Conservation (phyloP, 2,113 vertebrate species). For the Coturnix japonica region DNA sequence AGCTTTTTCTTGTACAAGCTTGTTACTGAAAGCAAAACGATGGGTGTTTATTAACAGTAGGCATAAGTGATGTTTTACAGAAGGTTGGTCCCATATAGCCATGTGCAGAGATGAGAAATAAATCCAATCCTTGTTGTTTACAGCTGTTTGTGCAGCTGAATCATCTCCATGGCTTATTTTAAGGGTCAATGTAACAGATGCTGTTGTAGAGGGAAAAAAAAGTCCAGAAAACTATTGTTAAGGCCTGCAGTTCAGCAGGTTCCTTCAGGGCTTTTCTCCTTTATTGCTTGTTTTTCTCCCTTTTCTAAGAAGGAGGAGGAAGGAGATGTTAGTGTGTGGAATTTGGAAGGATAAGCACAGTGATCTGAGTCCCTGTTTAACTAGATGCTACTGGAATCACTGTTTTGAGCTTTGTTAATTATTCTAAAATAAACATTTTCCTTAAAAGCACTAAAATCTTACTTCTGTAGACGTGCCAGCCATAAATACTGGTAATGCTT, state of each 20-base stretch:
- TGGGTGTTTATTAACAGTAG: background rate
- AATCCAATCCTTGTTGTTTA: background rate
- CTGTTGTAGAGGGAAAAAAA: background rate
- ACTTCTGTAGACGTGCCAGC: background rate
- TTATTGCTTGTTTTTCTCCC: background rate
- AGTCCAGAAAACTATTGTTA: background rate
- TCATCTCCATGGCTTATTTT: background rate
- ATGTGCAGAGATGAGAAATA: background rate
- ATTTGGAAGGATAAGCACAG: background rate
- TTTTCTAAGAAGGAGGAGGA: background rate
- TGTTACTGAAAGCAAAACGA: background rate
- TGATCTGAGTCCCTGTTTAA: background rate
- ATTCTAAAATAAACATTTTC: conserved; percentile 10
- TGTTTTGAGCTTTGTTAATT: background rate
- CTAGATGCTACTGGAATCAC: background rate
- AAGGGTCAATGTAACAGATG: background rate
- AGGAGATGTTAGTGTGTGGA: background rate
- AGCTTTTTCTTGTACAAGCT: background rate
- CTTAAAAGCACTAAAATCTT: conserved; percentile 16
- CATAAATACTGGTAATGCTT: background rate
- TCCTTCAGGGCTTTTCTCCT: background rate
- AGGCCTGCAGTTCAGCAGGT: background rate
- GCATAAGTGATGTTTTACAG: background rate
- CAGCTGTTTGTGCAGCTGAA: background rate
- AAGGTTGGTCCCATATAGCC: background rate